Evolutionary conservation across 2,797 vertebrate species (phyloP).

Genomic region (Danio jaintianensis): DNA sequence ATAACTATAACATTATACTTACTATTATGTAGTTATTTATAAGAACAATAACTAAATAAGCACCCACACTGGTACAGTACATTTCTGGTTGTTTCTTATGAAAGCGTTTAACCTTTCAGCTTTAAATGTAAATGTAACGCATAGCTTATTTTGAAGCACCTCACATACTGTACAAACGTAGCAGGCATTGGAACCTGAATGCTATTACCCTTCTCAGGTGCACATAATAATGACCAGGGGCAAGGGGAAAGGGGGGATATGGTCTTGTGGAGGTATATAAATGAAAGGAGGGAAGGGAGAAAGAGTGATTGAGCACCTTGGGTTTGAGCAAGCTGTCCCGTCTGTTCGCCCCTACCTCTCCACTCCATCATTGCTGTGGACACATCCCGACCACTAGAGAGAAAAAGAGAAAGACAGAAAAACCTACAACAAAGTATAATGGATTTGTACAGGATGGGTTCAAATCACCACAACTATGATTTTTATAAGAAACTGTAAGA

Average conservation of each 20-base stretch:
- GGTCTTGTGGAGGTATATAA: slow-evolving; percentile 63
- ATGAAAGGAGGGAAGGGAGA: slow-evolving; percentile 63
- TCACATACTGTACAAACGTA: slow-evolving; percentile 8
- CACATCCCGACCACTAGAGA: slow-evolving; percentile 70
- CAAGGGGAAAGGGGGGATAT: slow-evolving; percentile 58
- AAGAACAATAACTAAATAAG: too few relatives aligned
- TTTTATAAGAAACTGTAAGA: background rate
- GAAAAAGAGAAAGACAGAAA: slow-evolving; percentile 61
- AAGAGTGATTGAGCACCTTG: slow-evolving; percentile 81
- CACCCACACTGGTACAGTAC: too few relatives aligned
- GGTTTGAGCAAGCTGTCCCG: slow-evolving; percentile 75
- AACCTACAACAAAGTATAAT: slow-evolving; percentile 14
- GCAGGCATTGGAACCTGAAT: slow-evolving; percentile 14
- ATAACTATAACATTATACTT: too few relatives aligned
- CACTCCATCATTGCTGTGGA: slow-evolving; percentile 79
- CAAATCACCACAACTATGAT: background rate
- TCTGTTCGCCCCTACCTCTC: slow-evolving; percentile 74
- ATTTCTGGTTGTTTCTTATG: background rate
- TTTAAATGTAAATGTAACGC: background rate
- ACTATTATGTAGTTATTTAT: too few relatives aligned
- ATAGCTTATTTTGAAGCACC: background rate
- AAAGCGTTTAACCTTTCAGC: background rate
- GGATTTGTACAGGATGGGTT: background rate
- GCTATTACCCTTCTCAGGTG: slow-evolving; percentile 60
- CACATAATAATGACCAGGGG: slow-evolving; percentile 62